Base-by-base conservation (phyloP, 2,888 invertebrate species). In the Crocallis elinguaria region DNA sequence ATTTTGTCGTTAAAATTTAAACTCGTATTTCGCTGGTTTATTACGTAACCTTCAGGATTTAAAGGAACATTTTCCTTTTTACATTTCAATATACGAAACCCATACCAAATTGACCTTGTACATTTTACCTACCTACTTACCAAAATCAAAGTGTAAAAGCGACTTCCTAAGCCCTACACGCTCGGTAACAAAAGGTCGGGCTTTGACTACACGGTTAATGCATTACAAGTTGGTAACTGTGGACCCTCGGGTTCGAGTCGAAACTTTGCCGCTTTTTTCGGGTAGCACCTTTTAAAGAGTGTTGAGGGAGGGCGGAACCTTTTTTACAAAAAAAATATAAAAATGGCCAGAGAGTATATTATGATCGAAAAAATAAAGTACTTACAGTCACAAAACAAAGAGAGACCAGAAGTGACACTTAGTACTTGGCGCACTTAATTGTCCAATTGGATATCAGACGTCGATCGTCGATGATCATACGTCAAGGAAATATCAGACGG, bases 191-290 rank as follows among this genome's bases (percentile, higher is more conserved):
- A 43, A 48, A 56, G 50, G 62, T 42, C 44, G 49, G 41, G 25
- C 33, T 39, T 30, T 33, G 49, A 35, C 33, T 49, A 66, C 67
- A 68, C 48, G 63, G 63, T 48, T 62, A 59, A 49, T 57, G 56
- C 66, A 66, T 68, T 66, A 68, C 45, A 61, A 64, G 54, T 63
- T 60, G 38, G 50, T 35, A 60, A 57, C 62, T 50, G 36, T 33
- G 23, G 14, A 45, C 9, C 14, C 11, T 46, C 13, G 21, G 30
- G 13, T 37, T 42, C 8, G 25, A 9, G 36, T 21, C 17, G 16
- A 13, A 43, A 42, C 36, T 46, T 41, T 11, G 30, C 23, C 25
- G 2, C 16, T 44, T 36, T 51, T n/a, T 46, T 45, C 19, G 19
- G 35, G 21, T 11, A 11, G 7, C 37, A 43, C 30, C 25, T 46